Base-by-base conservation (phyloP, 2,113 vertebrate species). In the Sorex araneus region DNA sequence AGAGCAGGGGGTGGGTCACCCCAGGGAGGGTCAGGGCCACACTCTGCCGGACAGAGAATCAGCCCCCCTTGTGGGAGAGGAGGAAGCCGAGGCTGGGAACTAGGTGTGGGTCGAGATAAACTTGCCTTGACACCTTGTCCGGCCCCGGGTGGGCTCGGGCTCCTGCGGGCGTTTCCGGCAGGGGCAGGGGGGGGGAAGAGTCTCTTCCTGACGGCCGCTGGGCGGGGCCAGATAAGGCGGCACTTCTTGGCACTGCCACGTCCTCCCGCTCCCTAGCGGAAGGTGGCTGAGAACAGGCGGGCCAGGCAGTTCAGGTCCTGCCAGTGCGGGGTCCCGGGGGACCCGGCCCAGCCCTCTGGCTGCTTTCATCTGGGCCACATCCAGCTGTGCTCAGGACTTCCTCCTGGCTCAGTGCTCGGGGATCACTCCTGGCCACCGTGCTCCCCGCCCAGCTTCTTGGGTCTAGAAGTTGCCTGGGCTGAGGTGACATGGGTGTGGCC, bases 221-320 rank as follows among this genome's bases (percentile, higher is more conserved):
- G 8, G 36, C 2, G 30, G 28, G 43, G 76, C 45, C 1, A 3
- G 73, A 11, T 25, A n/a, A 23, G 85, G 57, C 3, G 19, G 2
- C 43, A 6, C 34, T 87, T 69, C 77, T 84, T 80, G 50, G 70
- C 76, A 8, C 23, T 28, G 45, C 57, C 79, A 4, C 40, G 16
- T n/a, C 57, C 21, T 25, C 1, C 64, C 32, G 76, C 36, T 67
- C 79, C 63, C 79, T 36, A 50, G 60, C 19, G n/a, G 40, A 12
- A 23, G 2, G 5, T 1, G 6, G 11, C n/a, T 0, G 8, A 0
- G 1, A 16, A 19, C 3, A 11, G 6, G 2, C 16, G 36, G 60
- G 57, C 13, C 7, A 36, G 57, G n/a, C 19, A 64, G 43, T 54
- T 57, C 30, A 16, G 36, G 32, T 57, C 21, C 36, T 69, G 1